phyloP scores from a whole-genome alignment of 2,113 vertebrate species.

The Aegotheles bennettii region DNA sequence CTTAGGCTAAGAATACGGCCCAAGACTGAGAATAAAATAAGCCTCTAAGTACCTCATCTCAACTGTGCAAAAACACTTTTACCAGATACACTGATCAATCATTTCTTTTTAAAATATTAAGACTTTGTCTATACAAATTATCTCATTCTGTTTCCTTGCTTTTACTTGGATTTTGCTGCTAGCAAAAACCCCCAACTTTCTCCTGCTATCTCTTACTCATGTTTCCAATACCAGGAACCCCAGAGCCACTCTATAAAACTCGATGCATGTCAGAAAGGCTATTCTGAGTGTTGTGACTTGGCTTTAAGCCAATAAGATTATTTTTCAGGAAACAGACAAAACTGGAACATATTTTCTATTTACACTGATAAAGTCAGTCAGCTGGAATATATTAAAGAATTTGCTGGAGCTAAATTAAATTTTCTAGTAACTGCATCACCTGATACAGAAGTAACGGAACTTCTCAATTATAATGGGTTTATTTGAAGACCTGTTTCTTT shows the following conservation, averaged over 20 bases:
- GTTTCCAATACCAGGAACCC: neutral
- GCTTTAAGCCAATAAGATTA: neutral
- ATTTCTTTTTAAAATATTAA: neutral
- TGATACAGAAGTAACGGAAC: constrained; percentile 26
- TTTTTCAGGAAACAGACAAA: neutral
- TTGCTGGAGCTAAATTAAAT: constrained; percentile 62
- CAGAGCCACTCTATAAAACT: neutral
- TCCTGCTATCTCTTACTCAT: neutral
- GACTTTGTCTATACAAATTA: neutral
- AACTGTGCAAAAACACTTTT: neutral
- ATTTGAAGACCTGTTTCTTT: neutral
- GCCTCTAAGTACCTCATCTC: neutral
- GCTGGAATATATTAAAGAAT: constrained; percentile 61
- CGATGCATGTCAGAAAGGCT: neutral
- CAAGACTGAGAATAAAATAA: neutral
- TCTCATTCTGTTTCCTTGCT: neutral
- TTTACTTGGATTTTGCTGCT: neutral
- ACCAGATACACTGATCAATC: accelerated
- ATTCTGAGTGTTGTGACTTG: neutral
- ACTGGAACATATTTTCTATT: constrained; percentile 34
- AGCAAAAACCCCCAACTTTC: neutral
- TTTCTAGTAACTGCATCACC: constrained; percentile 61
- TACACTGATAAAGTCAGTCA: constrained; percentile 42
- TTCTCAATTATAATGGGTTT: neutral
- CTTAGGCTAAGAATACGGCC: neutral